A percentile compares a stretch with the other conserved stretches of the same genome.
These are phyloP conservation scores for Macrobrachium nipponense DNA, from an alignment of 1,140 invertebrate genomes.

Conservation along the genomic window DNA sequence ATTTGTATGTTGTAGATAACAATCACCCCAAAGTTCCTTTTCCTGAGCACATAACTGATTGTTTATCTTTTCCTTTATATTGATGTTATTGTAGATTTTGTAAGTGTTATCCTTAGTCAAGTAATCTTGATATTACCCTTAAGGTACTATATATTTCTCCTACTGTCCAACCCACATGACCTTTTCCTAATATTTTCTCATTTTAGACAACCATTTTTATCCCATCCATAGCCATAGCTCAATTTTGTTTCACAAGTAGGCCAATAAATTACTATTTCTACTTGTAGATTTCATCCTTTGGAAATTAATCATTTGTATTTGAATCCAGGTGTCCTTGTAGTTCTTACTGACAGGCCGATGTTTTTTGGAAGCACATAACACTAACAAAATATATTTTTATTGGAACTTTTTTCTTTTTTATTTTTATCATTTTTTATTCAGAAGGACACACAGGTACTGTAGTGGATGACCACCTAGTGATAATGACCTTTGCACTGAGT, in stretches of 20 bases:
- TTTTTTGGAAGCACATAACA: too few relatives aligned
- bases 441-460: too few relatives aligned
- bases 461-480: too few relatives aligned
- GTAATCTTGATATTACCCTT: neutral
- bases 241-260: slow-evolving; percentile 1
- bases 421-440: too few relatives aligned
- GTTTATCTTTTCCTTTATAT: slow-evolving; percentile 4
- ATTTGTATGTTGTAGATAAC: slow-evolving; percentile 23
- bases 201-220: neutral
- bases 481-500: too few relatives aligned
- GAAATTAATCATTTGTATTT: too few relatives aligned
- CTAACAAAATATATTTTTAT: too few relatives aligned
- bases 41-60: neutral
- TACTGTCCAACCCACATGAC: neutral
- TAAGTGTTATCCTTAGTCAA: slow-evolving; percentile 19
- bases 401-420: too few relatives aligned
- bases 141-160: neutral
- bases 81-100: slow-evolving; percentile 15
- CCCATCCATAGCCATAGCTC: neutral
- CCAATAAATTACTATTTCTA: neutral
- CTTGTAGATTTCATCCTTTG: too few relatives aligned
- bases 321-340: too few relatives aligned
- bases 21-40: neutral
- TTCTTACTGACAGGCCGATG: too few relatives aligned
- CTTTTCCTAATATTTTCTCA: slow-evolving; percentile 2